Percentiles rank a stretch among this genome's conserved stretches.
phyloP scores from a whole-genome alignment of 2,113 vertebrate genomes.

The Pongo pygmaeus region DNA sequence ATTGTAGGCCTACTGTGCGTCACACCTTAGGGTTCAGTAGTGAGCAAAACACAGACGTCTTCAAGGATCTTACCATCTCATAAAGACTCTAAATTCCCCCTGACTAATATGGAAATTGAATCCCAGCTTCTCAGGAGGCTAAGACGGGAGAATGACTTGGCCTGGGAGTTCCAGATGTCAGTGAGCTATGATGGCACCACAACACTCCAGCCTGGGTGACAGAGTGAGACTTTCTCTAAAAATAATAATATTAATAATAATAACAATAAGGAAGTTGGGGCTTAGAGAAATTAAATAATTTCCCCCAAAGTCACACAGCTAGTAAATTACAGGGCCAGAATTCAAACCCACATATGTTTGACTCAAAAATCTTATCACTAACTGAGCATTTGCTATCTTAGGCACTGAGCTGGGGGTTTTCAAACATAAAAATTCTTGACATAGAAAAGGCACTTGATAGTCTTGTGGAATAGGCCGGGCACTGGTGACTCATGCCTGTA shows the following conservation, averaged over 20 bases:
- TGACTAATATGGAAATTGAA: neutral
- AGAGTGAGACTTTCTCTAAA: too few relatives aligned
- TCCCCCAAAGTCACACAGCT: neutral
- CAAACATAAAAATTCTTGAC: neutral
- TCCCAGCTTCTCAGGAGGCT: too few relatives aligned
- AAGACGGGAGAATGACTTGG: too few relatives aligned
- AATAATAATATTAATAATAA: too few relatives aligned
- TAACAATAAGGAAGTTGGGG: neutral
- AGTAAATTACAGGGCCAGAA: neutral
- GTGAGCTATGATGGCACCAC: too few relatives aligned
- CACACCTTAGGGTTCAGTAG: neutral
- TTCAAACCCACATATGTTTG: neutral
- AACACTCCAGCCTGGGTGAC: too few relatives aligned
- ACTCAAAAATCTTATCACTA: neutral
- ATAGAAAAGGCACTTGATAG: neutral
- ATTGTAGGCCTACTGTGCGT: neutral
- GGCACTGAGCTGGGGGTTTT: neutral
- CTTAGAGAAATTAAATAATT: neutral
- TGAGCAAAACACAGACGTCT: neutral
- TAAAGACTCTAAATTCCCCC: neutral
- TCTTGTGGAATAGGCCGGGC: too few relatives aligned
- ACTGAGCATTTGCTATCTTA: neutral
- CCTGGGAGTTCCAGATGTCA: too few relatives aligned
- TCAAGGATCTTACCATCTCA: neutral
- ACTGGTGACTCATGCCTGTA: too few relatives aligned